phyloP scores from a whole-genome alignment of 2,888 invertebrate species.

The Meghimatium bilineatum region DNA sequence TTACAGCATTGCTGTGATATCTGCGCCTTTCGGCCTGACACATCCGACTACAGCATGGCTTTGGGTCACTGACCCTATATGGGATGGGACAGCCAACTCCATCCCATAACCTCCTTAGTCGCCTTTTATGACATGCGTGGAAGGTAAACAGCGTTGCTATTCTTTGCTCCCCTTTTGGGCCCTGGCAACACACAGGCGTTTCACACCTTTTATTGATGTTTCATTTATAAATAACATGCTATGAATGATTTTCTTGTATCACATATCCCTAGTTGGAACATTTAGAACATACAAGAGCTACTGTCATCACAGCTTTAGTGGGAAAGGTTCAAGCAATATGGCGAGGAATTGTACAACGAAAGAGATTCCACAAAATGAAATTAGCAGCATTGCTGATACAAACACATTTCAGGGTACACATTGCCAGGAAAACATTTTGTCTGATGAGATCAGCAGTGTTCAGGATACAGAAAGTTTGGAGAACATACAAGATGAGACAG shows the following conservation, averaged over 20 bases:
- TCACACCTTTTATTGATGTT: too few relatives aligned
- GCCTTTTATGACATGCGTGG: too few relatives aligned
- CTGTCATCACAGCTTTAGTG: conserved; percentile 51
- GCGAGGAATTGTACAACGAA: conserved; percentile 47
- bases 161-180: too few relatives aligned
- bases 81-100: too few relatives aligned
- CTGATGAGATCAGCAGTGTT: conserved; percentile 28
- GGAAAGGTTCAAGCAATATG: conserved; percentile 60
- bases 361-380: conserved; percentile 21
- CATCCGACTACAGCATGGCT: too few relatives aligned
- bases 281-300: conserved; percentile 59
- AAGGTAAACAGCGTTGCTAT: too few relatives aligned
- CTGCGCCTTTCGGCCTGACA: too few relatives aligned
- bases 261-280: conserved; percentile 59
- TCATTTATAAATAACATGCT: too few relatives aligned
- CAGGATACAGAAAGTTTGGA: conserved; percentile 52
- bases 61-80: too few relatives aligned
- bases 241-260: not conserved
- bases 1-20: too few relatives aligned
- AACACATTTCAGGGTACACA: conserved; percentile 56
- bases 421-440: conserved; percentile 29
- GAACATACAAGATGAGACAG: conserved; percentile 35
- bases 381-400: conserved; percentile 55
- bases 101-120: too few relatives aligned
- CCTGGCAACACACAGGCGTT: too few relatives aligned